Percentiles rank a stretch among this genome's conserved stretches.
These are phyloP conservation scores for Alethe diademata DNA, from an alignment of 2,113 vertebrate genomes.

Conservation along the genomic window DNA sequence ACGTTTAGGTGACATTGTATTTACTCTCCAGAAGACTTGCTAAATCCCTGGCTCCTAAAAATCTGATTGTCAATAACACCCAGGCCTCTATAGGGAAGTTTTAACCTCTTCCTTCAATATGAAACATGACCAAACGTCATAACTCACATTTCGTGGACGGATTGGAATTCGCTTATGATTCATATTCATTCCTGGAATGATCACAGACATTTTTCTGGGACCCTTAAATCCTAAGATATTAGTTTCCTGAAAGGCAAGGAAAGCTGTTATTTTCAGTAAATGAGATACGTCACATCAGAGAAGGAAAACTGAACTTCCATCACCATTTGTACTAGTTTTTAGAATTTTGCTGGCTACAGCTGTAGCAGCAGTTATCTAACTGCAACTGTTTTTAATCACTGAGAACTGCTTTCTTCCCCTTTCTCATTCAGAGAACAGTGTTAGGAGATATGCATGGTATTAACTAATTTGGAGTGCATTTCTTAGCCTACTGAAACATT, in stretches of 20 bases:
- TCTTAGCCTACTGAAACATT: neutral
- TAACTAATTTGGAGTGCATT: neutral
- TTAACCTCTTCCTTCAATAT: neutral
- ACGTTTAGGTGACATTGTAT: neutral
- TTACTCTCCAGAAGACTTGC: neutral
- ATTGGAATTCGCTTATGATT: constrained; percentile 90
- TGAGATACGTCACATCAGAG: neutral
- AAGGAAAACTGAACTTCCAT: neutral
- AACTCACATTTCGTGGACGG: constrained; percentile 84
- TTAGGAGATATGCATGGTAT: neutral
- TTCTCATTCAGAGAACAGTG: neutral
- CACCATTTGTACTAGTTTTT: neutral
- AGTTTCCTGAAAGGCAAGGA: constrained; percentile 83
- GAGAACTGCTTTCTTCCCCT: neutral
- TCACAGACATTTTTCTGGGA: constrained; percentile 95
- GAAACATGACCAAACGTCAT: neutral
- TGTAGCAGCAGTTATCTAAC: neutral
- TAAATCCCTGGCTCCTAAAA: neutral
- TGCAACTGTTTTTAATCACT: neutral
- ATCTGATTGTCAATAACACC: neutral
- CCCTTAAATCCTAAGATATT: constrained; percentile 97
- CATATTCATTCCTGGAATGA: constrained; percentile 96
- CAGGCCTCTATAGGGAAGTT: neutral
- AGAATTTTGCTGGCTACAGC: neutral
- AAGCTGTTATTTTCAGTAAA: neutral